A percentile compares a stretch with the other conserved stretches of the same genome.
These are phyloP conservation scores for Lasioglossum leucozonium DNA, from an alignment of 2,888 invertebrate species.

Conservation along the genomic window DNA sequence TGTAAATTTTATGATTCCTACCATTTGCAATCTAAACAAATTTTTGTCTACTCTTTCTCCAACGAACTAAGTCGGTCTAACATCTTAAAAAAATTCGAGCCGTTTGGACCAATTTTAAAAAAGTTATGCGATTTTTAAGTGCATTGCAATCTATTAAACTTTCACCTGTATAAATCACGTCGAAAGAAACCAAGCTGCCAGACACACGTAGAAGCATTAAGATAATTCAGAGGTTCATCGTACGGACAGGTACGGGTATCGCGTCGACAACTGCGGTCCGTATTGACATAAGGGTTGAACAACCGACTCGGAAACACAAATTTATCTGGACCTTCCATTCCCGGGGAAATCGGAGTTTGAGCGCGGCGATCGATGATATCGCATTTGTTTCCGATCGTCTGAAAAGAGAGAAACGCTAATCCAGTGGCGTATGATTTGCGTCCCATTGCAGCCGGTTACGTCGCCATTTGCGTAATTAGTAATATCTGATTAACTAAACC, in stretches of 20 bases:
- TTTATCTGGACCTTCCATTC: neutral
- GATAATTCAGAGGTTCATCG: neutral
- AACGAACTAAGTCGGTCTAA: no score
- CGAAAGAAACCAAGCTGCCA: neutral
- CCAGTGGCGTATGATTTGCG: conserved; percentile 49
- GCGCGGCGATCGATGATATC: neutral
- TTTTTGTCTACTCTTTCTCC: no score
- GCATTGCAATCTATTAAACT: no score
- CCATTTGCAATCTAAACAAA: no score
- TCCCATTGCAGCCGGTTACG: conserved; percentile 21
- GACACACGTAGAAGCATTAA: neutral
- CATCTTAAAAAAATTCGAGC: no score
- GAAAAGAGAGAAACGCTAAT: conserved; percentile 36
- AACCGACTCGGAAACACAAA: neutral
- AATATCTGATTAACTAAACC: conserved; percentile 65
- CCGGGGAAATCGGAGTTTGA: neutral
- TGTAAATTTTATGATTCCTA: no score
- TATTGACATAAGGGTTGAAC: neutral
- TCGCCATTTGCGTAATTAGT: conserved; percentile 61
- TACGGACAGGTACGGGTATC: neutral
- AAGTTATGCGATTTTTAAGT: no score
- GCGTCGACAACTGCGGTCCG: neutral
- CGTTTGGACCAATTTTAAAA: no score
- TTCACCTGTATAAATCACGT: neutral
- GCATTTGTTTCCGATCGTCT: neutral